These are phyloP conservation scores for Eptatretus burgeri DNA, from an alignment of 2,113 vertebrate genomes.

Conservation along the genomic window DNA sequence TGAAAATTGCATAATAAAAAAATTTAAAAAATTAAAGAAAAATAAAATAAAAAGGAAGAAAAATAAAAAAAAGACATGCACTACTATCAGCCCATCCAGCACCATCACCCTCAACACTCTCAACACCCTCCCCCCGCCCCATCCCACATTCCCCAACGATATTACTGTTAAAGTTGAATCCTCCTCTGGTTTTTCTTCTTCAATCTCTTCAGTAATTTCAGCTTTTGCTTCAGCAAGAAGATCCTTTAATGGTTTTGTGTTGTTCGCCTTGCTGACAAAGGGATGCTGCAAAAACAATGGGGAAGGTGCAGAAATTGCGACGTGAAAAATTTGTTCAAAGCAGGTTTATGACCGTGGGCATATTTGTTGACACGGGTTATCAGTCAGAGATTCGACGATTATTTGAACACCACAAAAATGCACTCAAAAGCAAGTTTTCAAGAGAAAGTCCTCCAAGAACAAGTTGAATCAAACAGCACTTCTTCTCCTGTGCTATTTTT, in stretches of 20 bases:
- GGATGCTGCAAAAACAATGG: conserved; percentile 32
- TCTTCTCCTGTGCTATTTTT: too few relatives aligned
- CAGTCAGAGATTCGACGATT: background rate
- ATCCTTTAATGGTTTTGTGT: conserved; percentile 56
- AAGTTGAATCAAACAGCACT: background rate
- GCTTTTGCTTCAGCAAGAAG: conserved; percentile 92
- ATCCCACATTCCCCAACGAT: conserved; percentile 31
- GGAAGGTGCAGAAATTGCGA: too few relatives aligned
- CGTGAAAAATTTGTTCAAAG: too few relatives aligned
- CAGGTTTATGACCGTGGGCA: background rate
- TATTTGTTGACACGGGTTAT: background rate
- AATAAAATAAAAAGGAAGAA: background rate
- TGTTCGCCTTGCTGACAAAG: conserved; percentile 40
- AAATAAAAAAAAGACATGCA: background rate
- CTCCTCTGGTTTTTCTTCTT: conserved; percentile 83
- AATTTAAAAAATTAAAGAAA: background rate
- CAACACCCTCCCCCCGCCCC: too few relatives aligned
- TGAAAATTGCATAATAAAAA: background rate
- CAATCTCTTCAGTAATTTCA: conserved; percentile 83
- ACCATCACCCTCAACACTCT: too few relatives aligned
- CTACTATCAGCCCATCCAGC: background rate
- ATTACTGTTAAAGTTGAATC: conserved; percentile 71
- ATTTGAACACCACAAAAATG: background rate
- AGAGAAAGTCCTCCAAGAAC: background rate
- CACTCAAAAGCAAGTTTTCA: background rate